These are phyloP conservation scores for Etheostoma cragini DNA, from an alignment of 2,113 vertebrate species.

Conservation along the genomic window DNA sequence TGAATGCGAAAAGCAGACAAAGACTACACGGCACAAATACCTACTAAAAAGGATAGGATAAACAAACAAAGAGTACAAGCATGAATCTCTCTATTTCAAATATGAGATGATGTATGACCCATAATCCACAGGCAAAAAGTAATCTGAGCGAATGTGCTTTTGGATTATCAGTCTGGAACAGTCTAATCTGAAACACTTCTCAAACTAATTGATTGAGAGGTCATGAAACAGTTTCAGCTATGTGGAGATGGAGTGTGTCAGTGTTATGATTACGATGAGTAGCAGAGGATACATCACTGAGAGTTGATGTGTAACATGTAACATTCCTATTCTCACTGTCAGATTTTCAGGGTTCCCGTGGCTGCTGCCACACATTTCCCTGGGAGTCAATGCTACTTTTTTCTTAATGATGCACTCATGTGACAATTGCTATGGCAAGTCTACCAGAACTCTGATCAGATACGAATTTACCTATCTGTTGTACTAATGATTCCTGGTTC, in stretches of 20 bases:
- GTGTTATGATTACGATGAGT: background rate
- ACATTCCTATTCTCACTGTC: background rate
- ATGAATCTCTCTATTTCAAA: conserved; percentile 42
- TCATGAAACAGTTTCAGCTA: conserved; percentile 20
- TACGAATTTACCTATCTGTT: conserved; percentile 8
- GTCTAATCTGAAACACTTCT: conserved; percentile 70
- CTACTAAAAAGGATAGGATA: conserved; percentile 1
- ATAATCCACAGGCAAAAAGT: conserved; percentile 69
- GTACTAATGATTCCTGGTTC: background rate
- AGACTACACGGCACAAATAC: background rate
- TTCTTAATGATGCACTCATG: conserved; percentile 7
- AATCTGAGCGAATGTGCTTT: conserved; percentile 75
- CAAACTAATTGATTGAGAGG: conserved; percentile 27
- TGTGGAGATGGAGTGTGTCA: background rate
- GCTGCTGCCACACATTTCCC: background rate
- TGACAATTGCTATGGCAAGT: conserved; percentile 26
- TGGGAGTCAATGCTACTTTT: background rate
- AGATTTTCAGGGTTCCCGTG: conserved; percentile 12
- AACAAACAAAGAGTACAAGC: conserved; percentile 12
- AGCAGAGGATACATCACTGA: background rate
- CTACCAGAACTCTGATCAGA: background rate
- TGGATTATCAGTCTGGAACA: conserved; percentile 72
- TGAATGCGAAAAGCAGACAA: background rate
- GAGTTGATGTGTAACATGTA: too few relatives aligned
- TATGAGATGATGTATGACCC: conserved; percentile 45